Base-by-base conservation (phyloP, 2,888 invertebrate genomes). In the Drosophila pseudotakahashii region DNA sequence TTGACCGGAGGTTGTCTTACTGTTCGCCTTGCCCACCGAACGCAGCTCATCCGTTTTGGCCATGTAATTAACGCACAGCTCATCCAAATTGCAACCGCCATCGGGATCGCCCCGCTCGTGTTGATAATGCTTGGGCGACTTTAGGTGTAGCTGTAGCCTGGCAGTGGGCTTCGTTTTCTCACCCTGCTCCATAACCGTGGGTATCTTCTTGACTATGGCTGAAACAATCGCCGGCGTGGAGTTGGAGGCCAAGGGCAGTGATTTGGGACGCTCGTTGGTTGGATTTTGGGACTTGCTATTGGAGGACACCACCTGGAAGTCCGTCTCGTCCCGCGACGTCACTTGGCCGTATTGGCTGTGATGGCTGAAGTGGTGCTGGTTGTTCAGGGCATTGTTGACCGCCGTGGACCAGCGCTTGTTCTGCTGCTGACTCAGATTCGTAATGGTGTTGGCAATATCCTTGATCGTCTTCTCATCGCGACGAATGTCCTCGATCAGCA, bases 381-480 rank as follows among this genome's bases (percentile, higher is more conserved):
- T 91, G 69, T 91, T 92, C 13, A 90, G 80, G 14, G 79, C 89
- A 75, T 86, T 88, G 54, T 89, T 90, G 75, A 91, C 93, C 45
- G 93, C 92, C 39, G 94, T 93, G 72, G 94, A 93, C 73, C 94
- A 93, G 2, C 92, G 94, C 93, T 77, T 91, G 67, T 89, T 89
- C 72, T 91, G 87, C 73, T 92, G 92, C 79, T 92, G 92, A 90
- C 91, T 92, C 84, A 96, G 96, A 85, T 95, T 93, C 11, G 97
- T 97, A 78, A 97, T 93, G 16, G 96, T 96, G 54, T 96, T 96
- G 3, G 97, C 96, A 81, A 97, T 96, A 90, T 97, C 96, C 76
- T 96, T 94, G 75, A 97, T 93, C 69, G 97, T 93, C 89, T 96
- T 95, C 86, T 96, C 96, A 89, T 95, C 94, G 30, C 95, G 93